Base-by-base conservation (phyloP, 2,888 invertebrate genomes). In the Anagyrus pseudococci region DNA sequence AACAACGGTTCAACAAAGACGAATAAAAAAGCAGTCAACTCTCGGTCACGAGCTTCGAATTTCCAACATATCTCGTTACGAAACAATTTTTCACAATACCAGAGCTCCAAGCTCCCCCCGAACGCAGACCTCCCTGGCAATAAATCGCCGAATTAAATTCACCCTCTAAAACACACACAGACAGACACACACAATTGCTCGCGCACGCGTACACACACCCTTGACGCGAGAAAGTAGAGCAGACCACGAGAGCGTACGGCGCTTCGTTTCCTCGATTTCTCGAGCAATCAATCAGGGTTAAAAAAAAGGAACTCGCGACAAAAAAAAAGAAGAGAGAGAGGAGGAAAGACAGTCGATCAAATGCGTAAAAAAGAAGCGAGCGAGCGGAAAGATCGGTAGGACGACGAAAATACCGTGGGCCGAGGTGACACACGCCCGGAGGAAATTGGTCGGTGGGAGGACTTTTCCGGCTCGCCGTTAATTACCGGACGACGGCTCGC, bases 381-480 rank as follows among this genome's bases (percentile, higher is more conserved):
- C 29, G 56, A 48, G 58, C 58, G 48, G 41, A 26, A 41, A 44
- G 56, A 66, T 56, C 61, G 63, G 53, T 41, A 48, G 43, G 52
- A 52, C 55, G 40, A 13, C 48, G 60, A 46, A 29, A n/a, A n/a
- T n/a, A n/a, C n/a, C n/a, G n/a, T n/a, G n/a, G n/a, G n/a, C n/a
- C n/a, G n/a, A n/a, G n/a, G n/a, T n/a, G n/a, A n/a, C n/a, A n/a
- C 25, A 43, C 25, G 37, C 25, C 25, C 13, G 13, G 37, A 49
- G 46, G 29, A 49, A 56, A 37, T 46, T 17, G 50, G 33, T 19
- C 53, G 48, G 26, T 26, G 33, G n/a, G 23, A 59, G 54, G 62
- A 59, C 58, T 58, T 52, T 58, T 52, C 46, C 46, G 44, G 23
- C n/a, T 54, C 44, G 20, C 46, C 53, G 67, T 67, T 69, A 68